Percentiles rank a stretch among this genome's conserved stretches.
phyloP scores from a whole-genome alignment of 2,797 vertebrate genomes.

The Miichthys miiuy region DNA sequence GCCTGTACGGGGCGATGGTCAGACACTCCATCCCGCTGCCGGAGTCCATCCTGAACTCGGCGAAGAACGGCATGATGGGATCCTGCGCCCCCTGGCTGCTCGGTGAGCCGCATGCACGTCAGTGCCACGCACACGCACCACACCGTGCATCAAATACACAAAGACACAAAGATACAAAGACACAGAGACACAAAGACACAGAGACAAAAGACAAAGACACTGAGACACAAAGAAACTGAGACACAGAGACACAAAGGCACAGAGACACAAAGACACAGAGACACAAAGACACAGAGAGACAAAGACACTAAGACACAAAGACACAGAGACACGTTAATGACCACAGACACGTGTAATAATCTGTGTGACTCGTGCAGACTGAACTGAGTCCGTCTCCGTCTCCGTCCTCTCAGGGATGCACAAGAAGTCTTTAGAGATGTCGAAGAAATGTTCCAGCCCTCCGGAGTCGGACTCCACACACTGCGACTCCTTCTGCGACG shows the following conservation, averaged over 20 bases:
- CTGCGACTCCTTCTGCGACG: constrained; percentile 77
- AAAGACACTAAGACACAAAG: no score
- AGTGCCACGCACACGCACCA: constrained; percentile 79
- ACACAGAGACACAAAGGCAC: neutral
- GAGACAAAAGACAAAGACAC: no score
- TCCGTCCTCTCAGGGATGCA: constrained; percentile 90
- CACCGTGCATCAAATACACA: constrained; percentile 30
- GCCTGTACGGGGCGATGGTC: constrained; percentile 98
- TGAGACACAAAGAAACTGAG: neutral
- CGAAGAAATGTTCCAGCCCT: constrained; percentile 85
- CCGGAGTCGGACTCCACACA: constrained; percentile 71
- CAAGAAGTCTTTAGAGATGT: constrained; percentile 92
- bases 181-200: no score
- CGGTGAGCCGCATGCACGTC: constrained; percentile 90
- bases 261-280: no score
- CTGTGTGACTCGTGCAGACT: neutral
- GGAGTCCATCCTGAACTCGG: constrained; percentile 98
- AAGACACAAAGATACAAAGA: no score
- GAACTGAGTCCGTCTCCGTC: constrained; percentile 46
- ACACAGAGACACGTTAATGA: no score
- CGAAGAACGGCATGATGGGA: constrained; percentile 98
- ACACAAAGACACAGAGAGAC: no score
- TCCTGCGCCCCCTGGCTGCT: constrained; percentile 98
- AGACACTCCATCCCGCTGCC: constrained; percentile 98
- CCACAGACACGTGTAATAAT: neutral